Conservation (phyloP, 2,113 vertebrate species). For the Mesocricetus auratus region DNA sequence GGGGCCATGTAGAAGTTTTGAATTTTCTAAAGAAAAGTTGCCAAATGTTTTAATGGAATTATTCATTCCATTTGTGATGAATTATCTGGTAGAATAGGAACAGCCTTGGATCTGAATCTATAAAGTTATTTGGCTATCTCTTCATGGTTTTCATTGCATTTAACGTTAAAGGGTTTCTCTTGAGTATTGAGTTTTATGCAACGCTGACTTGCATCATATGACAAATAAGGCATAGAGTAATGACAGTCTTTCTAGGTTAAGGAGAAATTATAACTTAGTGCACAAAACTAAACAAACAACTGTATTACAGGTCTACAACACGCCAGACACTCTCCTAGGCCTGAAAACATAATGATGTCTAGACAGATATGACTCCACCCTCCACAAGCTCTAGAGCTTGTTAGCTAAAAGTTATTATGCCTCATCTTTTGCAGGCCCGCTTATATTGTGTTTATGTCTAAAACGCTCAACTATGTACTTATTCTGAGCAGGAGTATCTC, state of each 20-base stretch:
- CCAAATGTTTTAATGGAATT: neutral
- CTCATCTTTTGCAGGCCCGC: neutral
- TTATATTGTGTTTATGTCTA: neutral
- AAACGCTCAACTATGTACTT: neutral
- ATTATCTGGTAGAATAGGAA: neutral
- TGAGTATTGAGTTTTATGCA: conserved; percentile 34
- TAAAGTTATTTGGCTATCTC: conserved; percentile 12
- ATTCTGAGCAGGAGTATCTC: neutral
- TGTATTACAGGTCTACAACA: neutral
- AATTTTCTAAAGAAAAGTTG: neutral
- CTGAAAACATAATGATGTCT: neutral
- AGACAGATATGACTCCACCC: neutral
- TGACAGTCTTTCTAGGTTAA: conserved; percentile 19
- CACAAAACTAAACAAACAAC: conserved; percentile 48
- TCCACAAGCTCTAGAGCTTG: neutral
- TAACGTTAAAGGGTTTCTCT: conserved; percentile 1
- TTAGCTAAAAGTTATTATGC: conserved; percentile 1
- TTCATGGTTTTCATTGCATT: conserved; percentile 29
- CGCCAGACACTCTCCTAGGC: neutral
- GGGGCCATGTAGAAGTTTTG: neutral
- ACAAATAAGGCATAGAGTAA: conserved; percentile 44
- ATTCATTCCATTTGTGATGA: conserved; percentile 6
- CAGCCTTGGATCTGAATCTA: neutral
- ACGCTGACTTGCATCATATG: neutral
- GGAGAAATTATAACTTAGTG: conserved; percentile 53